Percentiles rank a stretch among this genome's conserved stretches.
Conservation (phyloP, 2,888 invertebrate species). For the Crematogaster levior region DNA sequence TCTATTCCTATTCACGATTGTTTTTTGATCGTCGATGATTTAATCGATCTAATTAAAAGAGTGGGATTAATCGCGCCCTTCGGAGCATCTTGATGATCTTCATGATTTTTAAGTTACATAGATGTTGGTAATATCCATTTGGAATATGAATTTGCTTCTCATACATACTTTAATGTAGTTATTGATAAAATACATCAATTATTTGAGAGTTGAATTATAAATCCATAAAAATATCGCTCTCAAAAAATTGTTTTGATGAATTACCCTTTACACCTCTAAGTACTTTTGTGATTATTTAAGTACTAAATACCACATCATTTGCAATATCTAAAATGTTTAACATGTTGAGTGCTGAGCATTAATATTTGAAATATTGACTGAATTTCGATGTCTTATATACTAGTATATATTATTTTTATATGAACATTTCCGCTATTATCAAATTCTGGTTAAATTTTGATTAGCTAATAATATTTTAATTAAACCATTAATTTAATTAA, state of each 20-base stretch:
- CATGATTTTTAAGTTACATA: conserved; percentile 18
- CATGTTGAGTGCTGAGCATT: conserved; percentile 11
- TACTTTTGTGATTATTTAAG: conserved; percentile 16
- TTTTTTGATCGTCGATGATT: conserved; percentile 33
- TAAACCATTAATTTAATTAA: too few relatives aligned
- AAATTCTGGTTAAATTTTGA: not conserved
- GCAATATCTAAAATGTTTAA: conserved; percentile 19
- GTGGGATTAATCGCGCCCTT: conserved; percentile 16
- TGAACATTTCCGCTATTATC: not conserved
- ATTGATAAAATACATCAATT: conserved; percentile 18
- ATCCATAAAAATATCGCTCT: not conserved
- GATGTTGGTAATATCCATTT: conserved; percentile 4
- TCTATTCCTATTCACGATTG: conserved; percentile 59
- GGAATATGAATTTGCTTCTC: not conserved
- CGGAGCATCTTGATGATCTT: conserved; percentile 7
- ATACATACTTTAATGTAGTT: not conserved
- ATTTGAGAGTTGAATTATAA: not conserved
- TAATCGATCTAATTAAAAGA: conserved; percentile 25
- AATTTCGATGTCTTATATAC: conserved; percentile 1
- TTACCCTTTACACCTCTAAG: conserved; percentile 7
- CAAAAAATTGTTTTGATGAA: not conserved
- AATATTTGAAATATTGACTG: not conserved
- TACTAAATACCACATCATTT: conserved; percentile 12
- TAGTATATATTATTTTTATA: not conserved
- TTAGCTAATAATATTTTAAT: not conserved